A percentile compares a stretch with the other conserved stretches of the same genome.
phyloP scores from a whole-genome alignment of 2,113 vertebrate genomes.

The Pachyramphus minor region DNA sequence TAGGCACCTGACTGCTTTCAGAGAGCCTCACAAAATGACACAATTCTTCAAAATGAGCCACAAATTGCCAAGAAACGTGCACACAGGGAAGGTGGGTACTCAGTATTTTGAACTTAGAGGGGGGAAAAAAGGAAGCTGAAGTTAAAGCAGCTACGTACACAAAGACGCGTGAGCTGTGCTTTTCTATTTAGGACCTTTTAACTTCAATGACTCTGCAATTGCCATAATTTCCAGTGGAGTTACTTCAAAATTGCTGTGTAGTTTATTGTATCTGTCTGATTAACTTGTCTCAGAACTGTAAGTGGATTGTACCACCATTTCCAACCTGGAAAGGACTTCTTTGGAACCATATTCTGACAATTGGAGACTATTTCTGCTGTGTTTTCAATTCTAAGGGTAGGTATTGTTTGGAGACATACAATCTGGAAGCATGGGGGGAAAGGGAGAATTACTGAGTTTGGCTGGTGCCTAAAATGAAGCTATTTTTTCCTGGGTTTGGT shows the following conservation, averaged over 20 bases:
- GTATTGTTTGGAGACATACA: neutral
- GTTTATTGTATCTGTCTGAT: slow-evolving; percentile 68
- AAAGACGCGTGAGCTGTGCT: neutral
- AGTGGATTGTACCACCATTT: slow-evolving; percentile 59
- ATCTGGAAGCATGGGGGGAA: neutral
- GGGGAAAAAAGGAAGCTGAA: neutral
- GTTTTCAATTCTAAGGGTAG: neutral
- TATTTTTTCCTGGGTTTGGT: slow-evolving; percentile 9
- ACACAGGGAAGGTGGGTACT: neutral
- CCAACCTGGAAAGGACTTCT: slow-evolving; percentile 9
- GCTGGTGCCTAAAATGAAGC: neutral
- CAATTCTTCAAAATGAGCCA: neutral
- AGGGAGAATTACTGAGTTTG: neutral
- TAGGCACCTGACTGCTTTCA: neutral
- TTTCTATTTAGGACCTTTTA: slow-evolving; percentile 47
- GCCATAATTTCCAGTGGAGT: slow-evolving; percentile 39
- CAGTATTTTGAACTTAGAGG: neutral
- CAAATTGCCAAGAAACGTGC: neutral
- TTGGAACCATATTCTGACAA: neutral
- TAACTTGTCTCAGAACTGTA: slow-evolving; percentile 65
- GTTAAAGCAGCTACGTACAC: neutral
- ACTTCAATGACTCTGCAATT: slow-evolving; percentile 45
- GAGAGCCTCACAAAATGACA: neutral
- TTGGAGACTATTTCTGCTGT: neutral
- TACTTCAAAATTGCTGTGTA: slow-evolving; percentile 54